Base-by-base conservation (phyloP, 2,888 invertebrate species). In the Drosophila lutescens region DNA sequence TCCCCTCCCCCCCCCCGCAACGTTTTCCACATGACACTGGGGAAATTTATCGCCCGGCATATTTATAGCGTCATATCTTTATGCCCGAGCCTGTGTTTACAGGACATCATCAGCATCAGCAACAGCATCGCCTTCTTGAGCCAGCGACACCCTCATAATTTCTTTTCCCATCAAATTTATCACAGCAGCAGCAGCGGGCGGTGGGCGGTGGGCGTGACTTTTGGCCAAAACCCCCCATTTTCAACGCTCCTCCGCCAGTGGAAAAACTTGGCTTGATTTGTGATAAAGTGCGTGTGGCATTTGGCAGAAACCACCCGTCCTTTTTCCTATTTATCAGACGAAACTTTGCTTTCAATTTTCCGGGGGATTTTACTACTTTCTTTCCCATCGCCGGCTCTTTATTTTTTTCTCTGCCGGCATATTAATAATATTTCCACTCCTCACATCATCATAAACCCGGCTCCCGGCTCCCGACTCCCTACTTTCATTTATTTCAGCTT, bases 301-400 rank as follows among this genome's bases (percentile, higher is more conserved):
- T 54, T 69, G 76, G 70, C 60, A 66, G 49, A 58, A 78, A 65
- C 49, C 59, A 69, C 60, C 67, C 53, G 60, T 51, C 69, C 58
- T 26, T 32, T 61, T 47, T 50, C 62, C 79, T 82, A 82, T 85
- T 85, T 89, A 89, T 85, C 85, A 80, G 81, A 56, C 57, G 49
- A 60, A 88, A 80, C 79, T 80, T 80, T 72, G 85, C 87, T 88
- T 89, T 89, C 86, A 87, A 87, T 83, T 87, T 85, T 74, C 75
- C 30, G 75, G 50, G 66, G 68, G 58, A 72, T 74, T 86, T 83
- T 86, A 86, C 78, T 88, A 76, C 73, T 71, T 68, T 70, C 69
- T 54, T 59, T 49, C 40, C 32, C 36, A 46, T 30, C 38, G 41
- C 30, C 32, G 49, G 26, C 7, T 59, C 30, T 50, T 56, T 68